Conservation (phyloP, 2,113 vertebrate species). For the Cephalopholis sonnerati region DNA sequence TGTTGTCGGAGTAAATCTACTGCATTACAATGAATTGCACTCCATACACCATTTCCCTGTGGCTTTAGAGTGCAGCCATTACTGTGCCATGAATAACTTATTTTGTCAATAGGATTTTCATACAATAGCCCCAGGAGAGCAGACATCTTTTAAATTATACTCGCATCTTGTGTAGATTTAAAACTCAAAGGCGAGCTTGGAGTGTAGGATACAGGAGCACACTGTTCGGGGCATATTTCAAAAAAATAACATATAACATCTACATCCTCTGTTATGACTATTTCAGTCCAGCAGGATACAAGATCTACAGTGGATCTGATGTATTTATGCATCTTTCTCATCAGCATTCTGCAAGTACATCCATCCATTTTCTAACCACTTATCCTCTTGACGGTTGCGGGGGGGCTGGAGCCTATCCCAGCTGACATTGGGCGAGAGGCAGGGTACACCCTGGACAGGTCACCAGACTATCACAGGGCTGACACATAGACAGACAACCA, state of each 20-base stretch:
- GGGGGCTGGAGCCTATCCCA: too few relatives aligned
- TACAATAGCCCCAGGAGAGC: not conserved
- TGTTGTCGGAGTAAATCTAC: not conserved
- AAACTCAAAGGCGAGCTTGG: not conserved
- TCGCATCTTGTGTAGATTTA: not conserved
- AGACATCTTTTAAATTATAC: not conserved
- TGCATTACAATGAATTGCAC: slow-evolving; percentile 1
- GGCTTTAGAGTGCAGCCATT: not conserved
- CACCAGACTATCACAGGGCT: too few relatives aligned
- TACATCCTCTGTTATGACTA: slow-evolving; percentile 15
- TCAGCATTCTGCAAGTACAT: not conserved
- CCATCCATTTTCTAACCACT: too few relatives aligned
- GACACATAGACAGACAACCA: too few relatives aligned
- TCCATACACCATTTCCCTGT: not conserved
- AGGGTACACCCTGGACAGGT: too few relatives aligned
- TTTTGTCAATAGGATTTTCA: not conserved
- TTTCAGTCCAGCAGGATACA: not conserved
- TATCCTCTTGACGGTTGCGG: too few relatives aligned
- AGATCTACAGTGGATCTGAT: not conserved
- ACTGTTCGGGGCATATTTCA: not conserved
- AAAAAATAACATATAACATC: not conserved
- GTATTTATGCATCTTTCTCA: not conserved
- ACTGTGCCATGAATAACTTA: not conserved
- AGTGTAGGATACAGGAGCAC: not conserved
- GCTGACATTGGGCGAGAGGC: too few relatives aligned